Conservation (phyloP, 2,113 vertebrate species). For the Scomber scombrus region DNA sequence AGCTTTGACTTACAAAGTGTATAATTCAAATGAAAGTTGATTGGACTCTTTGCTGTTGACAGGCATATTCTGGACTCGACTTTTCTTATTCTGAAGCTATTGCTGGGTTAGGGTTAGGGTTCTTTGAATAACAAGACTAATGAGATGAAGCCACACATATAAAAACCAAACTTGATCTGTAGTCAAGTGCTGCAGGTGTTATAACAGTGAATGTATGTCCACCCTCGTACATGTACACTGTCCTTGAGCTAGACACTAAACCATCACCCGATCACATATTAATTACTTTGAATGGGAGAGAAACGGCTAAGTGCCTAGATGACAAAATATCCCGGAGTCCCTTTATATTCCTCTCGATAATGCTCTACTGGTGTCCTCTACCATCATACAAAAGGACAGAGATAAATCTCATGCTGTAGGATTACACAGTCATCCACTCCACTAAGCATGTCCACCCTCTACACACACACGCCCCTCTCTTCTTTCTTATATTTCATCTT, state of each 20-base stretch:
- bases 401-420: conserved; percentile 61
- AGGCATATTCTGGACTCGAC: neutral
- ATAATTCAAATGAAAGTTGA: neutral
- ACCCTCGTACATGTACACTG: neutral
- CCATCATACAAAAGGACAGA: conserved; percentile 42
- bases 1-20: neutral
- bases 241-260: conserved; percentile 9
- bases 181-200: neutral
- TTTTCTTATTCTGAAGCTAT: too few species aligned
- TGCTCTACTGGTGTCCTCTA: conserved; percentile 62
- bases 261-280: neutral
- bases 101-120: too few species aligned
- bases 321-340: neutral
- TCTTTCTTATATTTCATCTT: neutral
- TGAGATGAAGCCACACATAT: neutral
- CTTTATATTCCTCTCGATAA: conserved; percentile 15
- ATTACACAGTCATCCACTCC: conserved; percentile 48
- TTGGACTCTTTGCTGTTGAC: neutral
- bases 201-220: neutral
- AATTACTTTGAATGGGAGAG: neutral
- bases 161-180: neutral
- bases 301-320: neutral
- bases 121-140: too few species aligned
- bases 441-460: conserved; percentile 27
- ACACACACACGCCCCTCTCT: conserved; percentile 1